A percentile compares a stretch with the other conserved stretches of the same genome.
These are phyloP conservation scores for Hemithea aestivaria DNA, from an alignment of 2,888 invertebrate genomes.

Conservation along the genomic window DNA sequence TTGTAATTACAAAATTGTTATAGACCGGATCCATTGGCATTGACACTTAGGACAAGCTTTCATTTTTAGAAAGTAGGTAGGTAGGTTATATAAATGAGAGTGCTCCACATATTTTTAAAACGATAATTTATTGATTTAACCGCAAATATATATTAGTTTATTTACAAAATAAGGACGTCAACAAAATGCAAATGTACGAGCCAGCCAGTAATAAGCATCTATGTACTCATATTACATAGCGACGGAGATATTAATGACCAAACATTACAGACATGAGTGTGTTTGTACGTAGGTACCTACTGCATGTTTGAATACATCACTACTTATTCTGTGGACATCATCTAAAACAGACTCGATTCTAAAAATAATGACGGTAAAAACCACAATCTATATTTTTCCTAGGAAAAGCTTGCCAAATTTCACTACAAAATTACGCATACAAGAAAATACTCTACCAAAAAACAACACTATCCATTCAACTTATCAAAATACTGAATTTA, in stretches of 20 bases:
- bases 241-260: not conserved
- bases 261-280: constrained; percentile 18
- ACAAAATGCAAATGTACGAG: constrained; percentile 70
- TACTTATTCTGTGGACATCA: constrained; percentile 26
- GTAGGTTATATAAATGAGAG: no score
- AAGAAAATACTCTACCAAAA: constrained; percentile 57
- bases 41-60: no score
- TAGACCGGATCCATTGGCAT: no score
- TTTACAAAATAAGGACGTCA: constrained; percentile 71
- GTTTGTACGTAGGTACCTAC: constrained; percentile 11
- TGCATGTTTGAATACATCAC: constrained; percentile 19
- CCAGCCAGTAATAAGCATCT: constrained; percentile 40
- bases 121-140: constrained; percentile 78
- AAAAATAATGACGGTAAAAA: constrained; percentile 26
- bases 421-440: constrained; percentile 60
- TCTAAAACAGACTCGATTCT: constrained; percentile 30
- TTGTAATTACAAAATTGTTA: no score
- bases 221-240: constrained; percentile 18
- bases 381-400: constrained; percentile 48
- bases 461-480: constrained; percentile 49
- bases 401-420: constrained; percentile 47
- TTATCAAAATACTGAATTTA: constrained; percentile 70
- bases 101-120: constrained; percentile 53
- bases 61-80: no score
- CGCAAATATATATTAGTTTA: constrained; percentile 77